A percentile compares a stretch with the other conserved stretches of the same genome.
phyloP scores from a whole-genome alignment of 2,797 vertebrate genomes.

The Margarornis squamiger region DNA sequence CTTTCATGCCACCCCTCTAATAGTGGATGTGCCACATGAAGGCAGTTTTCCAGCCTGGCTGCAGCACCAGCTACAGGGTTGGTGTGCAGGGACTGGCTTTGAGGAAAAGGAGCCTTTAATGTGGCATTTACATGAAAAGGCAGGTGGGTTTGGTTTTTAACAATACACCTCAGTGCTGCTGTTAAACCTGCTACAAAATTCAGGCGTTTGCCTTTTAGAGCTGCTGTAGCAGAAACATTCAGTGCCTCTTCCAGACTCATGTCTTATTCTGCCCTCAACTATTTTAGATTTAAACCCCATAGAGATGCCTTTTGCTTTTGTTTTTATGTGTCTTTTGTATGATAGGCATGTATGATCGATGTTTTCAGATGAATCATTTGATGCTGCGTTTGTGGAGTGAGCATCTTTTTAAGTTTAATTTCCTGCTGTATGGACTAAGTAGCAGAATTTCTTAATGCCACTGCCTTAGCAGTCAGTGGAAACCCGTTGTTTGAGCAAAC shows the following conservation, averaged over 20 bases:
- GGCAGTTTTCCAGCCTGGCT: background rate
- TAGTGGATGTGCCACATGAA: background rate
- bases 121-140: background rate
- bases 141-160: constrained; percentile 32
- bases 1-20: background rate
- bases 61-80: background rate
- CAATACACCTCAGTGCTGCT: background rate
- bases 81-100: background rate
- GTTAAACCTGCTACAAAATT: constrained; percentile 31
- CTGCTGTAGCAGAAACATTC: background rate
- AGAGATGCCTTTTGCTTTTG: background rate
- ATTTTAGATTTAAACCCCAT: background rate
- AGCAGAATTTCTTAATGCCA: background rate
- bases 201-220: background rate
- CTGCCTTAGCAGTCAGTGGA: background rate
- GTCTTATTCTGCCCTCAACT: background rate
- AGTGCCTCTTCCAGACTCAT: background rate
- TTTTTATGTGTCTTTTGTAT: background rate
- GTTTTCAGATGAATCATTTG: background rate
- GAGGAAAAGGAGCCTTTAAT: background rate
- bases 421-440: background rate
- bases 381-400: background rate
- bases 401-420: background rate
- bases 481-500: background rate
- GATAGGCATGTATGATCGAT: background rate